These are phyloP conservation scores for Ciconia maguari DNA, from an alignment of 2,113 vertebrate species.

Conservation along the genomic window DNA sequence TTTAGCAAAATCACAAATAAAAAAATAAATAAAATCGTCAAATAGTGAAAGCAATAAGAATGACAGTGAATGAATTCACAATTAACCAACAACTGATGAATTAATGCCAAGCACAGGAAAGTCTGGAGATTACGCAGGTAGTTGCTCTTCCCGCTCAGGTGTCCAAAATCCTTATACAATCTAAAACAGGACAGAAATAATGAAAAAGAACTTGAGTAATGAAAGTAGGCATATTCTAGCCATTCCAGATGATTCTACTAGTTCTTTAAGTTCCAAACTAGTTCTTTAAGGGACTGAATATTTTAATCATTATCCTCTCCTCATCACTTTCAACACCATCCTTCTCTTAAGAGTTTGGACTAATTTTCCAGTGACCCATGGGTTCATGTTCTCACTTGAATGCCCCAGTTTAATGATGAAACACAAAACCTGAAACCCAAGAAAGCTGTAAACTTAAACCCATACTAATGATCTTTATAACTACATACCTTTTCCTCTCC, in stretches of 20 bases:
- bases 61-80: neutral
- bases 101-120: neutral
- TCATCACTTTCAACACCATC: neutral
- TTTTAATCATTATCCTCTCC: neutral
- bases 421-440: neutral
- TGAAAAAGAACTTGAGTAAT: neutral
- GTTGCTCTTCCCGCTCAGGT: neutral
- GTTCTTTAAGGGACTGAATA: neutral
- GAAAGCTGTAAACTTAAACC: neutral
- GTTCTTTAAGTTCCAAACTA: neutral
- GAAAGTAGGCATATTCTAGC: neutral
- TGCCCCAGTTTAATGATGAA: neutral
- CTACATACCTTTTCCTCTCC: neutral
- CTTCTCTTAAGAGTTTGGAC: neutral
- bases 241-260: neutral
- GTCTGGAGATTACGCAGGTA: neutral
- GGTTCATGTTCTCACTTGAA: neutral
- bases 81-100: neutral
- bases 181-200: neutral
- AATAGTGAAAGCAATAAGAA: neutral
- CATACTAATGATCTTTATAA: neutral
- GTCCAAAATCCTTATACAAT: neutral
- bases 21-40: neutral
- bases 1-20: neutral
- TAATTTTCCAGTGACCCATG: neutral